A percentile compares a stretch with the other conserved stretches of the same genome.
phyloP scores from a whole-genome alignment of 2,888 invertebrate species.

The Morinoia aosen region DNA sequence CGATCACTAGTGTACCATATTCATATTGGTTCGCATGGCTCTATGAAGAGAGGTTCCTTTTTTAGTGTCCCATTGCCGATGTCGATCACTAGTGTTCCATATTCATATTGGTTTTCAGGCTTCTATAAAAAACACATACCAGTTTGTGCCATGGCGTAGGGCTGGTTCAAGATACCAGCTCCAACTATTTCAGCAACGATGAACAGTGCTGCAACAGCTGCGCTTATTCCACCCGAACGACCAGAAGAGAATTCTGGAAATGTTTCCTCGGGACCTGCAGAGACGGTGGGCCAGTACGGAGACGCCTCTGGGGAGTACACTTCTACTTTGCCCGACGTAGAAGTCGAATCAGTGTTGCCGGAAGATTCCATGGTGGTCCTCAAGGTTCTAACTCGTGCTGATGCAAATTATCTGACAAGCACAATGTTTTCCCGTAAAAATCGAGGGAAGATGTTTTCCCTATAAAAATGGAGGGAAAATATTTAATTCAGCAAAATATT shows the following conservation, averaged over 20 bases:
- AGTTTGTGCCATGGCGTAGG: conserved; percentile 57
- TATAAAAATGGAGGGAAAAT: too few relatives aligned
- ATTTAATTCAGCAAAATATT: too few relatives aligned
- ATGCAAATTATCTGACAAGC: too few relatives aligned
- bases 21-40: too few relatives aligned
- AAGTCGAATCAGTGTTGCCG: not conserved
- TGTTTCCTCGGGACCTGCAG: not conserved
- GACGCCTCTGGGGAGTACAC: not conserved
- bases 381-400: not conserved
- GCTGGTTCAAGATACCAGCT: conserved; percentile 59
- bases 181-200: conserved; percentile 62
- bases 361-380: not conserved
- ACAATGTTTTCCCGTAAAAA: too few relatives aligned
- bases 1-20: too few relatives aligned
- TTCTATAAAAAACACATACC: conserved; percentile 41
- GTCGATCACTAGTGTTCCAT: too few relatives aligned
- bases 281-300: not conserved
- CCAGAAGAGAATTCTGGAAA: not conserved
- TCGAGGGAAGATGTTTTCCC: too few relatives aligned
- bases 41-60: too few relatives aligned
- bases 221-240: not conserved
- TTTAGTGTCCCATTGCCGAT: too few relatives aligned
- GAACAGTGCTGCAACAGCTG: conserved; percentile 55
- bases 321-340: not conserved
- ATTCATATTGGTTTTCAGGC: too few relatives aligned